phyloP scores from a whole-genome alignment of 2,888 invertebrate genomes.

The Pardosa pseudoannulata region DNA sequence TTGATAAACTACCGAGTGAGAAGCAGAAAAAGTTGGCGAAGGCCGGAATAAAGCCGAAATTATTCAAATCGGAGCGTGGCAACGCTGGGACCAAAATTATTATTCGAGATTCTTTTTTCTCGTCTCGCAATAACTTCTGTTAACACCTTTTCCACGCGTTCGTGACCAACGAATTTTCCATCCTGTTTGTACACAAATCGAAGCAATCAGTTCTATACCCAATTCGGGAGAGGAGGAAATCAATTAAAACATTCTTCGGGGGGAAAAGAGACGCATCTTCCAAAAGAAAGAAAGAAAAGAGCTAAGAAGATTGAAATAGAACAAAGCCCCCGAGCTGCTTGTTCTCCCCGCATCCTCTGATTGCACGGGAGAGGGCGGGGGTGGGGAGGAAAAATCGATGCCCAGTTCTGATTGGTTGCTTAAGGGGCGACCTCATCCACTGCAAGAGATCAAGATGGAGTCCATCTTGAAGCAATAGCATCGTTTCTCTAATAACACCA shows the following conservation, averaged over 20 bases:
- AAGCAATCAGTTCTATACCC: slow-evolving; percentile 15
- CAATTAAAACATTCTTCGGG: slow-evolving; percentile 11
- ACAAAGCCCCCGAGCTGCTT: slow-evolving; percentile 16
- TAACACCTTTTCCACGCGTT: no score
- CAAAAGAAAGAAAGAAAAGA: background rate
- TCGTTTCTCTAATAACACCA: background rate
- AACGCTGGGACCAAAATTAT: no score
- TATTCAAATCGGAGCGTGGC: no score
- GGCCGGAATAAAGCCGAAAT: no score
- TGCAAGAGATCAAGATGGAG: slow-evolving; percentile 17
- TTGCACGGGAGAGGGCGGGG: background rate
- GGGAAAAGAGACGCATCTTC: background rate
- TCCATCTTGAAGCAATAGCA: background rate
- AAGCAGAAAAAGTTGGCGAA: no score
- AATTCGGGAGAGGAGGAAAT: slow-evolving; percentile 3
- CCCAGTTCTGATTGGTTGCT: background rate
- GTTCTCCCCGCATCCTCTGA: background rate
- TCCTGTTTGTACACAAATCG: slow-evolving; percentile 17
- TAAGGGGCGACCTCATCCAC: slow-evolving; percentile 10
- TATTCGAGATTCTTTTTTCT: no score
- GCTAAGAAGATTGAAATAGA: slow-evolving; percentile 1
- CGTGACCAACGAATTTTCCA: background rate
- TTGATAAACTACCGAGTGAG: no score
- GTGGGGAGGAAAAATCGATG: slow-evolving; percentile 1
- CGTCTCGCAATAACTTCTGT: no score